A percentile compares a stretch with the other conserved stretches of the same genome.
Evolutionary conservation across 1,140 invertebrate species (phyloP).

Genomic region (Drosophila baimaii): DNA sequence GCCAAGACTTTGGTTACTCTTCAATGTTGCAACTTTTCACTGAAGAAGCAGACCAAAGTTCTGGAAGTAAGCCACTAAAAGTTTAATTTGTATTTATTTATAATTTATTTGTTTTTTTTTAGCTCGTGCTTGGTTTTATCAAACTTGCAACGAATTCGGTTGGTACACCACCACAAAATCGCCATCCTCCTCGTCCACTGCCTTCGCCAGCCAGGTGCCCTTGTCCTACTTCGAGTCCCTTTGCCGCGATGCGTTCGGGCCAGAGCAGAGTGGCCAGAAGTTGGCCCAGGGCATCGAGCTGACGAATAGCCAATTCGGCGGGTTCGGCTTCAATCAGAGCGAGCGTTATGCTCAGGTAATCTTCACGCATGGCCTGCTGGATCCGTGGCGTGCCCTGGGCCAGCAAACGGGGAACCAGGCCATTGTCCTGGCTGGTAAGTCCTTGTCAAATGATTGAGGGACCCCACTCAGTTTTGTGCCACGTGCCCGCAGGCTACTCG

Average conservation of each 20-base stretch:
- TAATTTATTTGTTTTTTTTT: slow-evolving; percentile 31
- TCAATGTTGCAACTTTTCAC: slow-evolving; percentile 63
- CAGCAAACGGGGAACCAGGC: slow-evolving; percentile 64
- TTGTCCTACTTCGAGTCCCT: slow-evolving; percentile 86
- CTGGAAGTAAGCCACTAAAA: slow-evolving; percentile 50
- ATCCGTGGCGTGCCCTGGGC: slow-evolving; percentile 86
- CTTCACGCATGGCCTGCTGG: slow-evolving; percentile 87
- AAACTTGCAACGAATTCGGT: slow-evolving; percentile 90
- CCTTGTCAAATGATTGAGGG: slow-evolving; percentile 30
- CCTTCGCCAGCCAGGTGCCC: slow-evolving; percentile 86
- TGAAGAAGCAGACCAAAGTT: slow-evolving; percentile 37
- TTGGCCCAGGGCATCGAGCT: slow-evolving; percentile 84
- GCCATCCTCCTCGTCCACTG: slow-evolving; percentile 44
- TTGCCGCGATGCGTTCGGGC: slow-evolving; percentile 88
- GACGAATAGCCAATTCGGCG: slow-evolving; percentile 87
- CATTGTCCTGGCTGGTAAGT: slow-evolving; percentile 61
- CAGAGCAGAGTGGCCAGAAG: slow-evolving; percentile 76
- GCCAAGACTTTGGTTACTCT: slow-evolving; percentile 70
- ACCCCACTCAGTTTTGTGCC: slow-evolving; percentile 35
- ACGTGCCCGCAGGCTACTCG: slow-evolving; percentile 62
- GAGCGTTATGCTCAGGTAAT: slow-evolving; percentile 85
- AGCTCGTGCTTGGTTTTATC: slow-evolving; percentile 88
- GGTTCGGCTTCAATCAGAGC: slow-evolving; percentile 83
- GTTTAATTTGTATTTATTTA: neutral
- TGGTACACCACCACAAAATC: slow-evolving; percentile 86